These are phyloP conservation scores for Chelonus formosanus DNA, from an alignment of 2,888 invertebrate genomes.

Conservation along the genomic window DNA sequence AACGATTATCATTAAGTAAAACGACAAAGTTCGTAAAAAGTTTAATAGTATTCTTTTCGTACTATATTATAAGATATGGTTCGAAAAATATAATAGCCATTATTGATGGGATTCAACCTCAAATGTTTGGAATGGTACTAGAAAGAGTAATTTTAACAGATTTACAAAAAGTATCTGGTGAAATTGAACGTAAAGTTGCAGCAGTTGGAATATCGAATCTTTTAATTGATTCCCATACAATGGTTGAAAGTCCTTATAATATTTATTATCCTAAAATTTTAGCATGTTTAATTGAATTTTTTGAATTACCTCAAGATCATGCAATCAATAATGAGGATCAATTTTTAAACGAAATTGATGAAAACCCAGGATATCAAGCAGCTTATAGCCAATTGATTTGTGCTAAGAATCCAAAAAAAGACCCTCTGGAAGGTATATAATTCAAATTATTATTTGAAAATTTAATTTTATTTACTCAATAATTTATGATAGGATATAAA, in stretches of 20 bases:
- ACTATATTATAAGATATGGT: conserved; percentile 85
- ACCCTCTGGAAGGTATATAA: conserved; percentile 75
- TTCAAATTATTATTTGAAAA: conserved; percentile 6
- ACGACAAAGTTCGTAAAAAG: conserved; percentile 94
- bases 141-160: conserved; percentile 89
- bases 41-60: conserved; percentile 88
- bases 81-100: conserved; percentile 78
- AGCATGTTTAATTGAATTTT: conserved; percentile 76
- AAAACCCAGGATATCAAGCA: conserved; percentile 85
- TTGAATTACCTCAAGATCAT: conserved; percentile 89
- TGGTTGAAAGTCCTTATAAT: conserved; percentile 75
- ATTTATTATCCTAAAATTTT: conserved; percentile 56
- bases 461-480: conserved; percentile 13
- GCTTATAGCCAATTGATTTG: conserved; percentile 88
- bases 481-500: background rate
- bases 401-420: conserved; percentile 78
- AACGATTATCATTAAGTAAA: conserved; percentile 89
- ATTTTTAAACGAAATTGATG: conserved; percentile 85
- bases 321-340: conserved; percentile 83
- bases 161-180: conserved; percentile 84
- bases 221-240: conserved; percentile 78
- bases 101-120: conserved; percentile 85
- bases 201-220: conserved; percentile 89
- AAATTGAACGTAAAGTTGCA: conserved; percentile 87
- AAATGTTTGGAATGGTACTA: conserved; percentile 95